Percentiles rank a stretch among this genome's conserved stretches.
Evolutionary conservation across 1,140 invertebrate genomes (phyloP).

Genomic region (Hyles vespertilio): DNA sequence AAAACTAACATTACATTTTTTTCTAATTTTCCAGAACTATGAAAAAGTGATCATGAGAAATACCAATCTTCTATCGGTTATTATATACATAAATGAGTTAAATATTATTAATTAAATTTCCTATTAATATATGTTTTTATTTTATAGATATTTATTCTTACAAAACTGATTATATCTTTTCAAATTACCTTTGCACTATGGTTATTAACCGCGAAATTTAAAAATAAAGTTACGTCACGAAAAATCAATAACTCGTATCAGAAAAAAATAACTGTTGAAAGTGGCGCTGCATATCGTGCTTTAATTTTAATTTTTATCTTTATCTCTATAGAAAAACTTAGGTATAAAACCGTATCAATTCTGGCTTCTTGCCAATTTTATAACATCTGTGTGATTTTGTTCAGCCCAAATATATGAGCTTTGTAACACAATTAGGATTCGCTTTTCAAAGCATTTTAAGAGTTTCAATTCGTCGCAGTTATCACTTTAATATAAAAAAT

Average conservation of each 20-base stretch:
- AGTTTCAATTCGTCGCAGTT: slow-evolving; percentile 18
- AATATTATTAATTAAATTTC: no score
- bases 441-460: slow-evolving; percentile 12
- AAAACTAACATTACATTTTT: no score
- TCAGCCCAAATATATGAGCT: slow-evolving; percentile 32
- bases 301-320: neutral
- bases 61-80: no score
- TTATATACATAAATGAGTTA: no score
- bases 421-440: slow-evolving; percentile 24
- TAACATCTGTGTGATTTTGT: slow-evolving; percentile 37
- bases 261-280: slow-evolving; percentile 2
- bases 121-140: no score
- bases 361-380: slow-evolving; percentile 51
- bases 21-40: no score
- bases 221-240: slow-evolving; percentile 37
- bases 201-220: slow-evolving; percentile 42
- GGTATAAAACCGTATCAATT: slow-evolving; percentile 2
- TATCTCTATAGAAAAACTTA: neutral
- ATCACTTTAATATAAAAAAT: slow-evolving; percentile 34
- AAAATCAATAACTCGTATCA: slow-evolving; percentile 50
- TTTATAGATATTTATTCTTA: neutral
- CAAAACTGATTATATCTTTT: neutral
- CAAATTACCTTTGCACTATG: neutral
- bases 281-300: neutral
- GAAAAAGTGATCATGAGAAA: no score